Evolutionary conservation across 92 coral and sea anemone species (phyloP).

Genomic region (Palythoa caribaeorum): DNA sequence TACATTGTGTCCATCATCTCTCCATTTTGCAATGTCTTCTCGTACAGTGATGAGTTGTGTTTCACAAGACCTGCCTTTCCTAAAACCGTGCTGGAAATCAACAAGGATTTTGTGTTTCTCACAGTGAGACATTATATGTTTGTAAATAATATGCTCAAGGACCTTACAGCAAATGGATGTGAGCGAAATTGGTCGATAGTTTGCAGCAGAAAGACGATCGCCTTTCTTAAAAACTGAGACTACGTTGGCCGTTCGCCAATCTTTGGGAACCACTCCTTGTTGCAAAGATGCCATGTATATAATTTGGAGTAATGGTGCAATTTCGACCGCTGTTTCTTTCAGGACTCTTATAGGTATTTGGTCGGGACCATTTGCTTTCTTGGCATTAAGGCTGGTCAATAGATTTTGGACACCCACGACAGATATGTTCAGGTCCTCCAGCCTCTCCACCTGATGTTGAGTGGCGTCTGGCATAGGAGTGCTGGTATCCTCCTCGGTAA

Average conservation of each 20-base stretch:
- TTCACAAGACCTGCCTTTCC: no score
- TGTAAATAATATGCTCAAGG: no score
- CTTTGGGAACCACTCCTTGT: conserved; percentile 36
- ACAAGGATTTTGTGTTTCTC: no score
- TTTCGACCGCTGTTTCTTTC: not conserved
- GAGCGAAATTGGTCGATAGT: conserved; percentile 53
- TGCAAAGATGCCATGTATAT: conserved; percentile 39
- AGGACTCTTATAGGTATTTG: conserved; percentile 16
- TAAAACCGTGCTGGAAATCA: no score
- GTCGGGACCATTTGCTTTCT: conserved; percentile 39
- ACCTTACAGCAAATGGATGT: not conserved
- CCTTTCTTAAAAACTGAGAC: conserved; percentile 49
- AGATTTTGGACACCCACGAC: conserved; percentile 13
- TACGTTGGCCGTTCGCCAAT: conserved; percentile 41
- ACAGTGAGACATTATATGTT: no score
- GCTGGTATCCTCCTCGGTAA: no score
- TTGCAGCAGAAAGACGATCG: conserved; percentile 27
- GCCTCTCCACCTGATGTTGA: not conserved
- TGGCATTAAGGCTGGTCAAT: conserved; percentile 32
- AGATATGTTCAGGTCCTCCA: conserved; percentile 18
- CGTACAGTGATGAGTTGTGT: no score
- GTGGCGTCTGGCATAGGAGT: no score
- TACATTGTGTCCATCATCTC: no score
- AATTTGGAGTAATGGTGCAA: conserved; percentile 11
- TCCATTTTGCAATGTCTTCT: no score